Conservation (phyloP, 2,113 vertebrate species). For the Montifringilla adamsi region DNA sequence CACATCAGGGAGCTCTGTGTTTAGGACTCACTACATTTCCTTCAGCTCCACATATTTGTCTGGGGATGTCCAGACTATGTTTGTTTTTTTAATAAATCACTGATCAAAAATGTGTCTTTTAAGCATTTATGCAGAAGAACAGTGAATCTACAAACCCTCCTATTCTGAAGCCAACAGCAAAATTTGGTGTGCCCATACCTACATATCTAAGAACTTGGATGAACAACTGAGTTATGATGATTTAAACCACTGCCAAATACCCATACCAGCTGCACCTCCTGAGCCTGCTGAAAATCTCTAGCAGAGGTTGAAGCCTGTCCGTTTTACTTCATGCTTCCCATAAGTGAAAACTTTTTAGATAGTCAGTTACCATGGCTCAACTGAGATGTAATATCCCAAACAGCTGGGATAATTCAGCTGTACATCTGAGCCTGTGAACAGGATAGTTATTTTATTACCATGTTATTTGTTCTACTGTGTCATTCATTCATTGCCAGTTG, state of each 20-base stretch:
- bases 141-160: background rate
- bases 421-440: background rate
- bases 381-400: background rate
- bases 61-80: background rate
- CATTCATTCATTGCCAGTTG: background rate
- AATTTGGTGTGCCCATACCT: background rate
- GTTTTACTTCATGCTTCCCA: background rate
- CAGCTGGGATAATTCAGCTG: background rate
- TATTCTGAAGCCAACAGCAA: background rate
- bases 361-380: background rate
- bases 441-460: background rate
- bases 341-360: background rate
- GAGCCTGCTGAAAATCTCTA: background rate
- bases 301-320: background rate
- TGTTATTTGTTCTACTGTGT: background rate
- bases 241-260: background rate
- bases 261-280: background rate
- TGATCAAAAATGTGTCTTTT: background rate
- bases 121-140: background rate
- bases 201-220: background rate
- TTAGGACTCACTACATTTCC: background rate
- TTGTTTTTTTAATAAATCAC: background rate
- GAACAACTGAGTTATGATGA: background rate
- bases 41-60: background rate
- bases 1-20: background rate